A percentile compares a stretch with the other conserved stretches of the same genome.
Conservation (phyloP, 2,797 vertebrate species). For the Dallia pectoralis region DNA sequence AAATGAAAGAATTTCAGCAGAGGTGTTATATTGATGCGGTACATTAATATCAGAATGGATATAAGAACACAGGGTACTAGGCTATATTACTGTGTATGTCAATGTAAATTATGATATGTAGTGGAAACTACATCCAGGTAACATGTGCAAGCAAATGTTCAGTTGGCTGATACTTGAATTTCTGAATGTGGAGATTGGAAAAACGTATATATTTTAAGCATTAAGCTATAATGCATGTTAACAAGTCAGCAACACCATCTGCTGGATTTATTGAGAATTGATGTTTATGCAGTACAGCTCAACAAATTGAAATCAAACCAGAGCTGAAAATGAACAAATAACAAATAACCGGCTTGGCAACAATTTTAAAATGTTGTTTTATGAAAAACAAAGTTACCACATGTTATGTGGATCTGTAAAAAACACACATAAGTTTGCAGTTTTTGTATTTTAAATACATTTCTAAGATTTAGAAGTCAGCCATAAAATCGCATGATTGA, state of each 20-base stretch:
- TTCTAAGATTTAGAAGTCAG: no score
- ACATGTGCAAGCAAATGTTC: not conserved
- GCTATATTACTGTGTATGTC: no score
- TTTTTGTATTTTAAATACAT: no score
- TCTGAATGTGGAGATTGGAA: not conserved
- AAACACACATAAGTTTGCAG: no score
- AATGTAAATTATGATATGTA: no score
- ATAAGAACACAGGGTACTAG: no score
- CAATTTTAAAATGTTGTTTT: not conserved
- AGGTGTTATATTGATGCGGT: not conserved
- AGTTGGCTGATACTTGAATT: not conserved
- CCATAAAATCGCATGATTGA: not conserved
- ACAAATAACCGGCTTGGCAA: not conserved
- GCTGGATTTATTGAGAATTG: conserved; percentile 32
- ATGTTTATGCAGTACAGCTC: not conserved
- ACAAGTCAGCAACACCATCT: conserved; percentile 53
- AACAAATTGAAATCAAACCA: not conserved
- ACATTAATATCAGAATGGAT: not conserved
- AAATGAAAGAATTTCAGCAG: not conserved
- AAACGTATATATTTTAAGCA: conserved; percentile 22
- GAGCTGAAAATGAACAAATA: not conserved
- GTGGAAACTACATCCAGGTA: no score
- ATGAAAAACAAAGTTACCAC: no score
- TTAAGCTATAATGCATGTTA: conserved; percentile 54
- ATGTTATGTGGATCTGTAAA: no score